These are phyloP conservation scores for Chesias legatella DNA, from an alignment of 2,888 invertebrate species.

Conservation along the genomic window DNA sequence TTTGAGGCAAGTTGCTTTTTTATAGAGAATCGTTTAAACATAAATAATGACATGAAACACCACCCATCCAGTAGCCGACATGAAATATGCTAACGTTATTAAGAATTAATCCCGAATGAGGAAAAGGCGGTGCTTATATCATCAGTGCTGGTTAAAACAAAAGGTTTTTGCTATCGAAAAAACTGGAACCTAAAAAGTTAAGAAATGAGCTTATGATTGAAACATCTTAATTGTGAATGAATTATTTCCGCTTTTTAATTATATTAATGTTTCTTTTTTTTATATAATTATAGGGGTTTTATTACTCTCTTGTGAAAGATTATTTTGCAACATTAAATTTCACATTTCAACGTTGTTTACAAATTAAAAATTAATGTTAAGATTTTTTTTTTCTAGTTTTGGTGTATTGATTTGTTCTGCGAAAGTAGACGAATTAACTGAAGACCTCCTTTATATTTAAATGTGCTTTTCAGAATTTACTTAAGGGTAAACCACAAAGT, in stretches of 20 bases:
- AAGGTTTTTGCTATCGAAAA: constrained; percentile 28
- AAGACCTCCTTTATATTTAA: too few relatives aligned
- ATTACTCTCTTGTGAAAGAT: too few relatives aligned
- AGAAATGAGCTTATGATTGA: constrained; percentile 41
- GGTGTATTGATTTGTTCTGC: too few relatives aligned
- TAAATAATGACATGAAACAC: constrained; percentile 57
- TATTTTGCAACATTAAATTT: too few relatives aligned
- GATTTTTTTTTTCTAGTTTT: too few relatives aligned
- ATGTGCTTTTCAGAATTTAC: too few relatives aligned
- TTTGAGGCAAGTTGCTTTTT: not conserved
- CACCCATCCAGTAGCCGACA: constrained; percentile 60
- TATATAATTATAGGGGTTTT: constrained; percentile 6
- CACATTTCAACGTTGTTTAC: too few relatives aligned
- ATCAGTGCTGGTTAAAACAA: constrained; percentile 48
- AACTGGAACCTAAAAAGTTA: constrained; percentile 32
- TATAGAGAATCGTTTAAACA: constrained; percentile 27
- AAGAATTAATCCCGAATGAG: constrained; percentile 49
- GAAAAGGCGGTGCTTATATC: constrained; percentile 47
- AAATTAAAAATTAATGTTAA: too few relatives aligned
- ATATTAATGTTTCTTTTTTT: constrained; percentile 20
- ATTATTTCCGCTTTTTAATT: constrained; percentile 41
- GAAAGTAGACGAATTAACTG: too few relatives aligned
- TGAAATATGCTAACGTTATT: constrained; percentile 56
- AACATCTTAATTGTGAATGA: constrained; percentile 51
- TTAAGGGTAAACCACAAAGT: too few relatives aligned